Evolutionary conservation across 2,888 invertebrate genomes (phyloP).

Genomic region (Leptothorax acervorum): DNA sequence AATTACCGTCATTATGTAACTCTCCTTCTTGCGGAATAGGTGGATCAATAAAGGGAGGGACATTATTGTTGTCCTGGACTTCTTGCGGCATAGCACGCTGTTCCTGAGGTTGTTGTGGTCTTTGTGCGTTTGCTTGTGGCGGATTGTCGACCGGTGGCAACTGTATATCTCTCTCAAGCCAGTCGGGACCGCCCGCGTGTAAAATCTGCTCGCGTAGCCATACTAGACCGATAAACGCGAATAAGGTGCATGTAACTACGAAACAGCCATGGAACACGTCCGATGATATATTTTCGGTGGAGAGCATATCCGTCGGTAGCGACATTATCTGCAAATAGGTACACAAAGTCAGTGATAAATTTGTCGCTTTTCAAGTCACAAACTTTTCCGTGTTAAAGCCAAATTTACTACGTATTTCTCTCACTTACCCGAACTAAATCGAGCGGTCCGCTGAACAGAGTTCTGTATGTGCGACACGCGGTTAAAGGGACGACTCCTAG

Average conservation of each 20-base stretch:
- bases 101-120: constrained; percentile 73
- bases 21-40: constrained; percentile 78
- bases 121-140: constrained; percentile 84
- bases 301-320: constrained; percentile 96
- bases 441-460: constrained; percentile 95
- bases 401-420: constrained; percentile 15
- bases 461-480: constrained; percentile 97
- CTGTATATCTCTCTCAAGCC: constrained; percentile 92
- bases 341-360: neutral
- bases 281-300: constrained; percentile 95
- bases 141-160: constrained; percentile 86
- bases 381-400: too few species aligned
- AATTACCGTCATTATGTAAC: constrained; percentile 75
- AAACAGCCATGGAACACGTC: constrained; percentile 99
- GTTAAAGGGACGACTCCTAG: constrained; percentile 98
- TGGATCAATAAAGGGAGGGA: constrained; percentile 84
- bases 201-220: constrained; percentile 99
- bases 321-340: constrained; percentile 88
- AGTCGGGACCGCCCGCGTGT: constrained; percentile 98
- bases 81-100: constrained; percentile 76
- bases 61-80: constrained; percentile 84
- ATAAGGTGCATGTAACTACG: constrained; percentile 97
- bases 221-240: constrained; percentile 98
- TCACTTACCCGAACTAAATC: constrained; percentile 89
- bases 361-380: neutral